These are phyloP conservation scores for Ligdia adustata DNA, from an alignment of 2,888 invertebrate species.

Conservation along the genomic window DNA sequence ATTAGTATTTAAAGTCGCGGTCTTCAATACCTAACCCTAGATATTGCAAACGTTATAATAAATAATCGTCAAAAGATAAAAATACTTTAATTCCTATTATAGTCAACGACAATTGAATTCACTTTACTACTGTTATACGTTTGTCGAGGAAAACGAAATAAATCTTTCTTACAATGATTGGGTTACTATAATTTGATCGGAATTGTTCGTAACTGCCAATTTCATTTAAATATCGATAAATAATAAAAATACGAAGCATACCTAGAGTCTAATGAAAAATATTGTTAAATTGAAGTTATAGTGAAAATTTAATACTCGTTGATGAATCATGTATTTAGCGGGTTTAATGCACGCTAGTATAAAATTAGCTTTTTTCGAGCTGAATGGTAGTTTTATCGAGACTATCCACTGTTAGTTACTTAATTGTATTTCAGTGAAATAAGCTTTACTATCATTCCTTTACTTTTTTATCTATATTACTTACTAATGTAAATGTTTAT, in stretches of 20 bases:
- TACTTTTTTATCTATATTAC: conserved; percentile 29
- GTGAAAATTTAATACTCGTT: conserved; percentile 81
- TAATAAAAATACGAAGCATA: conserved; percentile 64
- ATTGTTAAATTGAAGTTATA: conserved; percentile 79
- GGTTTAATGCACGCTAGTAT: conserved; percentile 47
- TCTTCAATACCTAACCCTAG: conserved; percentile 50
- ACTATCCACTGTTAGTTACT: conserved; percentile 11
- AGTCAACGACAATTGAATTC: conserved; percentile 8
- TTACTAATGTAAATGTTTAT: conserved; percentile 21
- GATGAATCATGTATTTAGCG: conserved; percentile 65
- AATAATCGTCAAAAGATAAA: conserved; percentile 42
- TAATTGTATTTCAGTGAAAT: conserved; percentile 19
- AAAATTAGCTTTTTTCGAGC: conserved; percentile 42
- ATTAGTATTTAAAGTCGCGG: conserved; percentile 56
- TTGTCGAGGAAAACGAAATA: not conserved
- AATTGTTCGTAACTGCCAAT: conserved; percentile 72
- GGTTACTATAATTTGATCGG: conserved; percentile 45
- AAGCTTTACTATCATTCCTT: conserved; percentile 49
- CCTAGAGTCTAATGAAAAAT: conserved; percentile 68
- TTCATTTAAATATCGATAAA: conserved; percentile 61
- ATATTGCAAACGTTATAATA: conserved; percentile 49
- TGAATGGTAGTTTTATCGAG: conserved; percentile 32
- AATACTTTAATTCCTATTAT: conserved; percentile 2
- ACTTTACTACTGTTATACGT: not conserved
- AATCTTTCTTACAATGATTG: conserved; percentile 25